These are phyloP conservation scores for Lepidurus apus DNA, from an alignment of 1,140 invertebrate species.

Conservation along the genomic window DNA sequence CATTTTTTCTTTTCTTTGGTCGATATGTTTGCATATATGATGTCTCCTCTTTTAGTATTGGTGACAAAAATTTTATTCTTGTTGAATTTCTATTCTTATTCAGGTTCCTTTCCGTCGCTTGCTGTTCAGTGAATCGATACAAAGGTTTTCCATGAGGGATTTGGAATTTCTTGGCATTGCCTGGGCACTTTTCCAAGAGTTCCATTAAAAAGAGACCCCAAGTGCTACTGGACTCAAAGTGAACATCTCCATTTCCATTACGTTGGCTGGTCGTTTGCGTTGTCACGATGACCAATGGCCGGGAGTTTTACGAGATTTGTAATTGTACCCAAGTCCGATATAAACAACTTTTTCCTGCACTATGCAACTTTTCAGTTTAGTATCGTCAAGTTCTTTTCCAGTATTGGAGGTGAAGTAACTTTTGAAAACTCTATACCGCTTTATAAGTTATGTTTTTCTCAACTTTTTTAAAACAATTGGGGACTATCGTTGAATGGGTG, in stretches of 20 bases:
- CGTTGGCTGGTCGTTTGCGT: not conserved
- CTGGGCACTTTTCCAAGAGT: not conserved
- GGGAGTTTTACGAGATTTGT: not conserved
- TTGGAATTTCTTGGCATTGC: not conserved
- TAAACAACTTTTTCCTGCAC: not conserved
- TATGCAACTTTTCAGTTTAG: not conserved
- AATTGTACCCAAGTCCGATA: slow-evolving; percentile 22
- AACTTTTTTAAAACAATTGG: not conserved
- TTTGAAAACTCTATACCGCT: no score
- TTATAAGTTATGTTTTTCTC: not conserved
- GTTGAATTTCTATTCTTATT: not conserved
- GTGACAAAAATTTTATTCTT: not conserved
- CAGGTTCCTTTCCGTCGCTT: not conserved
- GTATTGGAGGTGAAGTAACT: no score
- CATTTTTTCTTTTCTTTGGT: not conserved
- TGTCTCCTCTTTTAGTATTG: not conserved
- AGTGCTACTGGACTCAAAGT: not conserved
- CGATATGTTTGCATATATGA: slow-evolving; percentile 16
- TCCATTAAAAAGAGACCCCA: slow-evolving; percentile 6
- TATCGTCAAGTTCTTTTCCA: no score
- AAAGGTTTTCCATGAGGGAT: not conserved
- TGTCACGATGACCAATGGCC: not conserved
- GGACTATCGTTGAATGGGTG: not conserved
- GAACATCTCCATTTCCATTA: slow-evolving; percentile 19
- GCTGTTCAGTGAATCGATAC: not conserved